These are phyloP conservation scores for Alauda arvensis DNA, from an alignment of 2,797 vertebrate species.

Conservation along the genomic window DNA sequence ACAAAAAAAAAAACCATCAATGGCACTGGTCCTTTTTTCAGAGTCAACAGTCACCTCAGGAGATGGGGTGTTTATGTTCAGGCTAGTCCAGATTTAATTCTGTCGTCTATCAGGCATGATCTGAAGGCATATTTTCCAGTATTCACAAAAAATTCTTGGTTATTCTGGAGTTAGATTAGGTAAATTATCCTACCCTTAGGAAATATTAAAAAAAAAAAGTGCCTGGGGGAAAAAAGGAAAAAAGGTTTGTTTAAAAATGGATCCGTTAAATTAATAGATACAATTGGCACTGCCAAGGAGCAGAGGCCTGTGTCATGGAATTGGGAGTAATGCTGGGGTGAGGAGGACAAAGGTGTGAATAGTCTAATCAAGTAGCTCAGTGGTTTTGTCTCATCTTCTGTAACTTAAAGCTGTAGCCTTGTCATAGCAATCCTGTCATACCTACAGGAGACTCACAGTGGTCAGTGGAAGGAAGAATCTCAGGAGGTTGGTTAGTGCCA, in stretches of 20 bases:
- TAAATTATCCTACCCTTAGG: background rate
- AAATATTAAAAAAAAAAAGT: background rate
- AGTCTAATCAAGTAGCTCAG: background rate
- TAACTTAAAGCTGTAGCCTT: background rate
- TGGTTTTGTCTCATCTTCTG: background rate
- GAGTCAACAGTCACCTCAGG: background rate
- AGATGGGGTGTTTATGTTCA: background rate
- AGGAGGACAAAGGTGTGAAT: background rate
- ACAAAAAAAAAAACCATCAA: background rate
- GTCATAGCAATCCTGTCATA: background rate
- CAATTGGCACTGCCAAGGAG: background rate
- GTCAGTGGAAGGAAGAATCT: background rate
- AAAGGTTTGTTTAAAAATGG: background rate
- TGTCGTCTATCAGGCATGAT: background rate
- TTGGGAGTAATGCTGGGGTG: background rate
- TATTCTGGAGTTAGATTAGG: background rate
- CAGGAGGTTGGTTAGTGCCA: background rate
- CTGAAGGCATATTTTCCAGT: background rate
- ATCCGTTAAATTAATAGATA: background rate
- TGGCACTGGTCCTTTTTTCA: background rate
- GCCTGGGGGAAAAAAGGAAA: too few species aligned
- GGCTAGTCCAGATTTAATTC: background rate
- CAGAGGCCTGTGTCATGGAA: background rate
- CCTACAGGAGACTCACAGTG: background rate
- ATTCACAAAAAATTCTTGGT: background rate